phyloP scores from a whole-genome alignment of 2,113 vertebrate species.

The Atrichornis clamosus region DNA sequence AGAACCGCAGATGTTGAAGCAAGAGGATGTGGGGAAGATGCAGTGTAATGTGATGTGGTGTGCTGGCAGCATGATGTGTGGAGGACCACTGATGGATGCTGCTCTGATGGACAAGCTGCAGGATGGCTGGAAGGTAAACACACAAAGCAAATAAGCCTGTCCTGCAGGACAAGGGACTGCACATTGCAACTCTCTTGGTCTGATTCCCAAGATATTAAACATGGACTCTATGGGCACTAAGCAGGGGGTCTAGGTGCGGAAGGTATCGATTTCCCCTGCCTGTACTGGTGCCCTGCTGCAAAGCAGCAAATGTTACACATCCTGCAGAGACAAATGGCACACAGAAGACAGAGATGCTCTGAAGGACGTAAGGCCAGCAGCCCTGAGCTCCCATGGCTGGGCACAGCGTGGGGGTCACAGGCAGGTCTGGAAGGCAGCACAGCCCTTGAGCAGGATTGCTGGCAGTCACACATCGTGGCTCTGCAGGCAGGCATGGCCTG shows the following conservation, averaged over 20 bases:
- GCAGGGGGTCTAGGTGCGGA: background rate
- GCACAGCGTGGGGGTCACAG: accelerated
- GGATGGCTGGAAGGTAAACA: background rate
- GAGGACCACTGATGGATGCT: accelerated
- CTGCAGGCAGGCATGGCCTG: background rate
- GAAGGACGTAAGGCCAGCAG: background rate
- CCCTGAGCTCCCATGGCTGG: accelerated
- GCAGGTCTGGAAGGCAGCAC: background rate
- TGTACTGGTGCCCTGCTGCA: background rate
- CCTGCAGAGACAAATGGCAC: background rate
- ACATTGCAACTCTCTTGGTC: background rate
- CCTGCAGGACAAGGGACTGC: background rate
- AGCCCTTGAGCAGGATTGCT: accelerated
- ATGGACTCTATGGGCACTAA: background rate
- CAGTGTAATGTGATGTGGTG: accelerated
- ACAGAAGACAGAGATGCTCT: background rate
- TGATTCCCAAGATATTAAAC: background rate
- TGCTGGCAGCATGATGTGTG: background rate
- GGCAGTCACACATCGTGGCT: accelerated
- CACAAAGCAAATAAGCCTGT: background rate
- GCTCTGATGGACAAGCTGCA: background rate
- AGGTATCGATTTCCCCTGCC: background rate
- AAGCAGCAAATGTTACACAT: background rate
- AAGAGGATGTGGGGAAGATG: background rate
- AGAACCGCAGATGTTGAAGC: background rate